phyloP scores from a whole-genome alignment of 1,140 invertebrate species.

The Heliothis virescens region DNA sequence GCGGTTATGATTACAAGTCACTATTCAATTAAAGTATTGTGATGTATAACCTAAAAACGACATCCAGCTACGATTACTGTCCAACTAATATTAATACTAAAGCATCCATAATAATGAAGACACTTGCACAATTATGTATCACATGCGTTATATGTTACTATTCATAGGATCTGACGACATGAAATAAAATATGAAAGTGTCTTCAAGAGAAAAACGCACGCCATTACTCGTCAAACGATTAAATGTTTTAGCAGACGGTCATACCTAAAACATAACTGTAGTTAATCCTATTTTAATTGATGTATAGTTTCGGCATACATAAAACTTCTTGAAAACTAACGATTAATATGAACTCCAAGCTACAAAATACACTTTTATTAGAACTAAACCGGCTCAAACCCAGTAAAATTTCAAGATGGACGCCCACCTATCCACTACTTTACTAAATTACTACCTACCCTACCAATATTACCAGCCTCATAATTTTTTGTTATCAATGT shows the following conservation, averaged over 20 bases:
- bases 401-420: slow-evolving; percentile 86
- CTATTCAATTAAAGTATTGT: slow-evolving; percentile 77
- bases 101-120: slow-evolving; percentile 15
- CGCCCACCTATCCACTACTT: slow-evolving; percentile 80
- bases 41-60: slow-evolving; percentile 86
- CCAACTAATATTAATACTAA: slow-evolving; percentile 44
- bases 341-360: slow-evolving; percentile 79
- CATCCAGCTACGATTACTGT: slow-evolving; percentile 68
- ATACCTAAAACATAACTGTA: slow-evolving; percentile 86
- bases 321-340: slow-evolving; percentile 82
- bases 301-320: slow-evolving; percentile 81
- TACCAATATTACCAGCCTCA: slow-evolving; percentile 40
- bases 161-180: slow-evolving; percentile 69
- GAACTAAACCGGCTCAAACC: slow-evolving; percentile 85
- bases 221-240: slow-evolving; percentile 86
- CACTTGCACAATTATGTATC: slow-evolving; percentile 48
- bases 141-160: slow-evolving; percentile 54
- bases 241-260: slow-evolving; percentile 80
- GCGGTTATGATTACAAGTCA: slow-evolving; percentile 82
- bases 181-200: slow-evolving; percentile 84
- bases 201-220: slow-evolving; percentile 84
- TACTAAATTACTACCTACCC: slow-evolving; percentile 56
- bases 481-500: slow-evolving; percentile 15
- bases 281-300: slow-evolving; percentile 82
- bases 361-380: slow-evolving; percentile 85